Evolutionary conservation across 30 jellyfish, hydroid and myxozoan genomes (phyloP), one percentile per base, ranked within the genome.

Genomic region (Mastigias papua): DNA sequence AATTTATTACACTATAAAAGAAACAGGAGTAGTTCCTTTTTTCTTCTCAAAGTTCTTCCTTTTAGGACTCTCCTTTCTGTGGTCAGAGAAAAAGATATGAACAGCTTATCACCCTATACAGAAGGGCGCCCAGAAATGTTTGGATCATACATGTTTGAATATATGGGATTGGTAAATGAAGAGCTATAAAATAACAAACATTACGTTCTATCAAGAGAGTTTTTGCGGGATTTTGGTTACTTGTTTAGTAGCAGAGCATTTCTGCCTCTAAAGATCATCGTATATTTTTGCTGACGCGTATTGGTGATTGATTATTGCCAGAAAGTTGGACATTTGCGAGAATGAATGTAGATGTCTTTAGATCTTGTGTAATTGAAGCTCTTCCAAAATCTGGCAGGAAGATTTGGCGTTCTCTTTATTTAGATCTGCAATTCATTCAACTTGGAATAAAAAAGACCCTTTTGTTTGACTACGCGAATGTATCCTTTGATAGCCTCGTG

Each of bases 101-200:
- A 29, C 60, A 77, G 33, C 26, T 58, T 77, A 7, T 34, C 42
- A 67, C 73, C 73, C 5, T 77, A 77, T 58, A 31, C 34, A 0
- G 88, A 29, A 58, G 88, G 88, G 58, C 60, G 88, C 16, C 88
- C 88, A 11, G 88, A 77, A 10, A 57, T 77, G 26, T 77, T 77
- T 77, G 88, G 88, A 29, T 61, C 88, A 26, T 77, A 77, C 19
- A 17, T 77, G 31, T 34, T 34, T 50, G 88, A 77, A 63, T 77
- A 48, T 60, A 77, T 77, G 88, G 88, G 88, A 25, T 28, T 77
- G 17, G 16, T 68, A 72, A 37, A 72, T 35, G 83, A 72, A 23
- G 54, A 37, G 11, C 11, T 11, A 6, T 37, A 11, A 37, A 11
- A 37, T n/a, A n/a, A n/a, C n/a, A n/a, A n/a, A n/a, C n/a, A n/a